Percentiles rank a stretch among this genome's conserved stretches.
Evolutionary conservation across 1,140 invertebrate genomes (phyloP).

Genomic region (Drosophila lowei): DNA sequence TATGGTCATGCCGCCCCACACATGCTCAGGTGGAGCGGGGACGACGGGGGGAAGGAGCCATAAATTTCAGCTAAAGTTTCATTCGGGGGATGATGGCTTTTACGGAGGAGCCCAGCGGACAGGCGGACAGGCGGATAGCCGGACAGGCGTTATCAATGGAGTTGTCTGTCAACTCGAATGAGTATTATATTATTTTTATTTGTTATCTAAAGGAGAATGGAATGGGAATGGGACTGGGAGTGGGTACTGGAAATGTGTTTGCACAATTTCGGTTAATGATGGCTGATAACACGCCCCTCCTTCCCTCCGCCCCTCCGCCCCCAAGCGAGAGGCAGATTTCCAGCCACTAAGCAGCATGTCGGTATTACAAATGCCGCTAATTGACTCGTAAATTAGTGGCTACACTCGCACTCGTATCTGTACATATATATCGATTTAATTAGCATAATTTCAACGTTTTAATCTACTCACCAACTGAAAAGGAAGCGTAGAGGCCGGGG

Average conservation of each 20-base stretch:
- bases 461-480: slow-evolving; percentile 12
- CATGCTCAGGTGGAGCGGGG: slow-evolving; percentile 26
- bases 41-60: slow-evolving; percentile 13
- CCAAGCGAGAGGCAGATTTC: background rate
- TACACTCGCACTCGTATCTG: no score
- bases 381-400: slow-evolving; percentile 60
- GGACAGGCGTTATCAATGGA: slow-evolving; percentile 43
- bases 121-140: no score
- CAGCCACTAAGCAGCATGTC: slow-evolving; percentile 54
- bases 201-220: slow-evolving; percentile 50
- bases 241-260: slow-evolving; percentile 53
- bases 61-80: slow-evolving; percentile 51
- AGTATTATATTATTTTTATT: slow-evolving; percentile 52
- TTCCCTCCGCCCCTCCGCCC: no score
- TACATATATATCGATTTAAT: slow-evolving; percentile 62
- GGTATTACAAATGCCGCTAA: slow-evolving; percentile 63
- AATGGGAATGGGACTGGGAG: background rate
- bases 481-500: background rate
- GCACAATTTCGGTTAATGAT: slow-evolving; percentile 58
- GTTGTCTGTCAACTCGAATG: slow-evolving; percentile 51
- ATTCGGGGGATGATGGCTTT: slow-evolving; percentile 1
- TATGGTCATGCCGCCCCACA: slow-evolving; percentile 37
- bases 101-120: no score
- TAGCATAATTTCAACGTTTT: slow-evolving; percentile 42
- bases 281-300: slow-evolving; percentile 35